phyloP scores from a whole-genome alignment of 2,888 invertebrate species.

The Acanthosepion lycidas region DNA sequence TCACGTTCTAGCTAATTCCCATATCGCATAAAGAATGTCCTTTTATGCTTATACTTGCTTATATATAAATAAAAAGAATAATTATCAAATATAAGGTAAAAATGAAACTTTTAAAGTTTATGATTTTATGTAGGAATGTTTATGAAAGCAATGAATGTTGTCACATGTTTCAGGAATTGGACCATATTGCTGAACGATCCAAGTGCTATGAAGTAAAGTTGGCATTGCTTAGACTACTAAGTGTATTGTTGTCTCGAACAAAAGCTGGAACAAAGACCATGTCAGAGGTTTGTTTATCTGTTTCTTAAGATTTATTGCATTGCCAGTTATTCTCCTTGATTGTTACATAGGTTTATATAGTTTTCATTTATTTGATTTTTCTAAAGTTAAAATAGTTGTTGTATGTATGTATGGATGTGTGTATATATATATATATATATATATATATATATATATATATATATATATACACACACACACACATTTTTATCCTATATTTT shows the following conservation, averaged over 20 bases:
- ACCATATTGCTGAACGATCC: constrained; percentile 79
- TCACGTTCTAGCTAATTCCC: too few relatives aligned
- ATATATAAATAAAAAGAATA: too few relatives aligned
- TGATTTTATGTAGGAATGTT: background rate
- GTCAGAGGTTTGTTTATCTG: constrained; percentile 75
- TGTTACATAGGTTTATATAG: background rate
- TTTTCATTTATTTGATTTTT: background rate
- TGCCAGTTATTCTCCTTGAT: background rate
- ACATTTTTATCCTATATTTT: background rate
- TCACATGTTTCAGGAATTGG: constrained; percentile 71
- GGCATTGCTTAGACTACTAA: constrained; percentile 89
- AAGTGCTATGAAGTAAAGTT: constrained; percentile 89
- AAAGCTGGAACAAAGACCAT: constrained; percentile 72
- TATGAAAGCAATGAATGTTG: background rate
- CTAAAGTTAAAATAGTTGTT: too few relatives aligned
- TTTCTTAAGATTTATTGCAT: background rate
- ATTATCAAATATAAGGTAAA: too few relatives aligned
- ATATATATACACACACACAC: too few relatives aligned
- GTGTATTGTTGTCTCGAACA: constrained; percentile 77
- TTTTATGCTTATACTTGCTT: too few relatives aligned
- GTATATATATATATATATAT: too few relatives aligned
- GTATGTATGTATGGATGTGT: too few relatives aligned
- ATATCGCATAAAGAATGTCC: too few relatives aligned
- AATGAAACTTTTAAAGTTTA: too few relatives aligned
- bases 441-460: too few relatives aligned